Conservation (phyloP, 2,888 invertebrate species). For the Temnothorax rugatulus region DNA sequence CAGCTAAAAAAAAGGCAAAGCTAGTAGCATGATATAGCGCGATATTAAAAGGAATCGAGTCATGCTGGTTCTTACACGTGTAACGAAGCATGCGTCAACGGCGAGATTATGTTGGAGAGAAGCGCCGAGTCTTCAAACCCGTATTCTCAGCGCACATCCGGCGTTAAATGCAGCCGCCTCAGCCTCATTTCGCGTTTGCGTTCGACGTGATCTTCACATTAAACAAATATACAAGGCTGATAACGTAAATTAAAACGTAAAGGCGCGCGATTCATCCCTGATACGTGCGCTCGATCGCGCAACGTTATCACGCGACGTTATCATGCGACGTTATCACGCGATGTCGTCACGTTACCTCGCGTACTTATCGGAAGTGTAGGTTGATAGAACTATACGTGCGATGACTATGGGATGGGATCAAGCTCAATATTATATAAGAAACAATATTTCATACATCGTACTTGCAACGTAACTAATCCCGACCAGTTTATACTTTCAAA, state of each 20-base stretch:
- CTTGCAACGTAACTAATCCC: not conserved
- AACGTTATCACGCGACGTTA: not conserved
- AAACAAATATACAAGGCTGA: constrained; percentile 4
- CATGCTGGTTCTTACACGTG: constrained; percentile 11
- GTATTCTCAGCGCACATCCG: not conserved
- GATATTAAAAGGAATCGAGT: constrained; percentile 24
- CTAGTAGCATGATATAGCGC: constrained; percentile 21
- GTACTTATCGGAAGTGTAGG: not conserved
- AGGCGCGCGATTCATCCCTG: not conserved
- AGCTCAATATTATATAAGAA: not conserved
- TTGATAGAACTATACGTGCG: constrained; percentile 27
- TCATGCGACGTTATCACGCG: not conserved
- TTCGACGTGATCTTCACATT: not conserved
- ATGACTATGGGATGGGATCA: not conserved
- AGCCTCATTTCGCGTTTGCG: not conserved
- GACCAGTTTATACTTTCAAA: not conserved
- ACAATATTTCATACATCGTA: not conserved
- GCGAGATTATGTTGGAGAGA: constrained; percentile 14
- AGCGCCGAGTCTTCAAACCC: not conserved
- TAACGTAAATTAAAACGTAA: not conserved
- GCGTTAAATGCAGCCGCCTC: constrained; percentile 11
- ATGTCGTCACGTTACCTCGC: not conserved
- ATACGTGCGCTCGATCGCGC: not conserved
- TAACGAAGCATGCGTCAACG: constrained; percentile 28
- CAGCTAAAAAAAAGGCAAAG: not conserved